Evolutionary conservation across 1,140 invertebrate species (phyloP).

Genomic region (Triops longicaudatus): DNA sequence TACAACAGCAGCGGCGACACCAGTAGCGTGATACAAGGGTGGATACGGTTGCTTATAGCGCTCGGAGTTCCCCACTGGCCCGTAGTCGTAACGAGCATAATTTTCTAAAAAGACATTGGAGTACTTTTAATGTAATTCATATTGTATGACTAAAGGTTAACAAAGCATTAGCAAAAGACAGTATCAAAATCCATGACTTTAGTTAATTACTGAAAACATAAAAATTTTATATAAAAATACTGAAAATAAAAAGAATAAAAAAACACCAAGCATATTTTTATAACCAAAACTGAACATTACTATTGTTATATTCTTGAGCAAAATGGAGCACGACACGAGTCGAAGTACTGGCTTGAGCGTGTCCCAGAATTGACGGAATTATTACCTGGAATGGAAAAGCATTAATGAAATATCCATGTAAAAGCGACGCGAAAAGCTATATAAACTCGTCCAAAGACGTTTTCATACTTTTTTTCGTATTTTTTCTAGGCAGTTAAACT

Average conservation of each 20-base stretch:
- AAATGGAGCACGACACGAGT: constrained; percentile 68
- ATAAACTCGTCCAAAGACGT: too few relatives aligned
- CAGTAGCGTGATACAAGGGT: constrained; percentile 55
- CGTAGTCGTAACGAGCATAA: constrained; percentile 55
- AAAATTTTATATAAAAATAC: too few relatives aligned
- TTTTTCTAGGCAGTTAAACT: too few relatives aligned
- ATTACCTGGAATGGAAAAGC: constrained; percentile 50
- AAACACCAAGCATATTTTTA: too few relatives aligned
- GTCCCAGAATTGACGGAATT: constrained; percentile 61
- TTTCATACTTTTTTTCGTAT: not conserved
- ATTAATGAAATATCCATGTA: too few relatives aligned
- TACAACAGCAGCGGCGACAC: constrained; percentile 53
- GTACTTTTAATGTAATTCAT: not conserved
- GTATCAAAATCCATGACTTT: too few relatives aligned
- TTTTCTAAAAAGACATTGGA: constrained; percentile 28
- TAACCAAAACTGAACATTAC: constrained; percentile 33
- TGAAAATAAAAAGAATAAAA: too few relatives aligned
- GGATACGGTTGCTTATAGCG: constrained; percentile 50
- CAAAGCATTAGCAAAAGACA: not conserved
- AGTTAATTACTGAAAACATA: too few relatives aligned
- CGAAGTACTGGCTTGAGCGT: constrained; percentile 75
- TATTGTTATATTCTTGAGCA: constrained; percentile 54
- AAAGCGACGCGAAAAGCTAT: too few relatives aligned
- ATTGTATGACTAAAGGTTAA: too few relatives aligned
- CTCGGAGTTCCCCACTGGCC: constrained; percentile 46